phyloP scores from a whole-genome alignment of 2,113 vertebrate genomes.

The Notiomystis cincta region DNA sequence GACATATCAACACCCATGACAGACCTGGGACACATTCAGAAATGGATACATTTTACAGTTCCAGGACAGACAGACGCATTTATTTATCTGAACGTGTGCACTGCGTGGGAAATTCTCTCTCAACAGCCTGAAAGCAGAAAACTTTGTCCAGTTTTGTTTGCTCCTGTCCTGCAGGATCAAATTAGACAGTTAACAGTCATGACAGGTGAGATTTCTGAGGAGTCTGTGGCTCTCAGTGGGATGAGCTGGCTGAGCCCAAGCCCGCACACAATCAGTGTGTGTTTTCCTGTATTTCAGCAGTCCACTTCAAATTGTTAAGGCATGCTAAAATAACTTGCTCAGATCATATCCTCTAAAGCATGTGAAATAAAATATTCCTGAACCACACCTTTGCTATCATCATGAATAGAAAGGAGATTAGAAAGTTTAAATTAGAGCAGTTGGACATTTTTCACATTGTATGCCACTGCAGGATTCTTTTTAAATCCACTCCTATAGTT shows the following conservation, averaged over 20 bases:
- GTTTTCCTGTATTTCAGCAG: not conserved
- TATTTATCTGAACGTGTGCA: accelerated
- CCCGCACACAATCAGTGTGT: not conserved
- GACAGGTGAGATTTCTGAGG: not conserved
- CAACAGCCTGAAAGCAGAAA: not conserved
- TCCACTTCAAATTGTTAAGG: not conserved
- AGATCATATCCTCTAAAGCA: not conserved
- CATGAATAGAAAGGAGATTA: not conserved
- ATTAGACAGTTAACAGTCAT: not conserved
- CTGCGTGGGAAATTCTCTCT: not conserved
- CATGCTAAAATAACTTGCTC: not conserved
- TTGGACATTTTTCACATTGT: not conserved
- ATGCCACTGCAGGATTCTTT: not conserved
- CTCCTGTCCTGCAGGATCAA: not conserved
- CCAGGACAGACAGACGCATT: not conserved
- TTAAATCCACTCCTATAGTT: not conserved
- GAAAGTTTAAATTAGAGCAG: not conserved
- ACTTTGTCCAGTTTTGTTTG: not conserved
- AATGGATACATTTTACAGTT: not conserved
- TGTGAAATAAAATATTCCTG: not conserved
- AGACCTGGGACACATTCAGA: not conserved
- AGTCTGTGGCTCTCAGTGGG: not conserved
- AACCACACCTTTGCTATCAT: not conserved
- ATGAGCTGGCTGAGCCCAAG: not conserved
- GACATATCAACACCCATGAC: not conserved